These are phyloP conservation scores for Anas platyrhynchos DNA, from an alignment of 2,113 vertebrate species.

Conservation along the genomic window DNA sequence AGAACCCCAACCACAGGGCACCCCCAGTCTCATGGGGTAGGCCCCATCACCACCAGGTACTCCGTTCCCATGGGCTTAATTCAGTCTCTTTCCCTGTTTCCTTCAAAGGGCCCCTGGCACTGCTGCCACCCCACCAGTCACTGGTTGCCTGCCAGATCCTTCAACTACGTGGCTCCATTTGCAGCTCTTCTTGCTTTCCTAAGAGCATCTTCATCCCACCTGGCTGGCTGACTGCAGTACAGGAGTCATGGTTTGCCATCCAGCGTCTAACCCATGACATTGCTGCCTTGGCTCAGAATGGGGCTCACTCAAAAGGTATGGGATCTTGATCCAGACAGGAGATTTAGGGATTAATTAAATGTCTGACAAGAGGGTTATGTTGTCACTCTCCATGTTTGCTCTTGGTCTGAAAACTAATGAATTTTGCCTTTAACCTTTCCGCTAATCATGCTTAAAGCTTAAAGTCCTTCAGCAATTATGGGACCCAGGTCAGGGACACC, in stretches of 20 bases:
- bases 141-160: not conserved
- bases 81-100: not conserved
- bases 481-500: not conserved
- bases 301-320: not conserved
- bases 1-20: not conserved
- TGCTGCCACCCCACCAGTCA: not conserved
- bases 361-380: not conserved
- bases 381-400: not conserved
- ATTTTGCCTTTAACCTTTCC: not conserved
- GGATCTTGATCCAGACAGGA: not conserved
- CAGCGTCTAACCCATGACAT: not conserved
- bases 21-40: not conserved
- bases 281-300: not conserved
- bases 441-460: not conserved
- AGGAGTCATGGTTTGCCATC: not conserved
- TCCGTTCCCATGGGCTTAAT: not conserved
- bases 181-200: not conserved
- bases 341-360: not conserved
- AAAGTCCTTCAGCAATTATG: not conserved
- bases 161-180: fast-evolving
- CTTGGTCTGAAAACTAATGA: not conserved
- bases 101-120: not conserved
- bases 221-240: not conserved
- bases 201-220: not conserved
- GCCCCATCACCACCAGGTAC: not conserved